Evolutionary conservation across 2,113 vertebrate genomes (phyloP).

Genomic region (Empidonax alnorum): DNA sequence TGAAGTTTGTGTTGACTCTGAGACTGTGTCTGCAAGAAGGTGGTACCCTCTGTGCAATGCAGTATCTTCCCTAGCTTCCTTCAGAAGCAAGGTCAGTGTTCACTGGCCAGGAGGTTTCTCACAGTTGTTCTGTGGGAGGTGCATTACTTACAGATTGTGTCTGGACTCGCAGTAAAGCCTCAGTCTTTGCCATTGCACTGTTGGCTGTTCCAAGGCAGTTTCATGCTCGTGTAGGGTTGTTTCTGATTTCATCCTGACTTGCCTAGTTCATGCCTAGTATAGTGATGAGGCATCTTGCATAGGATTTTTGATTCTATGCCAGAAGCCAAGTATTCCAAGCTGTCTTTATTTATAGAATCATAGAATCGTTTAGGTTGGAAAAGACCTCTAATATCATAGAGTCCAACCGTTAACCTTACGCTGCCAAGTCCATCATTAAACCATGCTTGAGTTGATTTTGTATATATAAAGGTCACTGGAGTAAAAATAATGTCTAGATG

Average conservation of each 20-base stretch:
- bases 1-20: not conserved
- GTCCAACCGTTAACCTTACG: not conserved
- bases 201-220: not conserved
- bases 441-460: not conserved
- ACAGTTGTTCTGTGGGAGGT: not conserved
- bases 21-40: not conserved
- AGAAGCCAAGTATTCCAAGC: conserved; percentile 42
- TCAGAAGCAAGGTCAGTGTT: not conserved
- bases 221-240: not conserved
- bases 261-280: conserved; percentile 3
- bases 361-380: not conserved
- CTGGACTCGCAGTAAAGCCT: not conserved
- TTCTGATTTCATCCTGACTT: not conserved
- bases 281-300: not conserved
- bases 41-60: not conserved
- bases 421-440: not conserved
- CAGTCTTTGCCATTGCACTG: not conserved
- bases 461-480: not conserved
- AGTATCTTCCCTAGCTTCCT: not conserved
- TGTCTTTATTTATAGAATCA: conserved; percentile 35
- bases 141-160: not conserved
- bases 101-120: not conserved
- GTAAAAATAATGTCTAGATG: not conserved
- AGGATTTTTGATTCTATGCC: conserved; percentile 43
- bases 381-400: not conserved